Conservation (phyloP, 2,888 invertebrate species). For the Cheilosia soror region DNA sequence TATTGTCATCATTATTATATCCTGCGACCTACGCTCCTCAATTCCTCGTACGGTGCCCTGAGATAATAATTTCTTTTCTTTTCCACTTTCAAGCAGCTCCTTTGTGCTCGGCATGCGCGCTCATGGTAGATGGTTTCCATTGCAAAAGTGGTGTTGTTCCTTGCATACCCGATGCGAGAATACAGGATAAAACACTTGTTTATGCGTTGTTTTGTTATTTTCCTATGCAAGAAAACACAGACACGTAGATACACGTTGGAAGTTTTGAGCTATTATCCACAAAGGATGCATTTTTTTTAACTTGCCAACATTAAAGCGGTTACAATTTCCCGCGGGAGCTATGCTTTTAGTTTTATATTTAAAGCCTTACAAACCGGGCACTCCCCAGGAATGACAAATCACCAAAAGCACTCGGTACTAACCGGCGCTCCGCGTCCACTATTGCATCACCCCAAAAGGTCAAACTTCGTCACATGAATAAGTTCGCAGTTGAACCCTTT, state of each 20-base stretch:
- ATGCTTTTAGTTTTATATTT: conserved; percentile 51
- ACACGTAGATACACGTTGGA: conserved; percentile 14
- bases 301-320: conserved; percentile 35
- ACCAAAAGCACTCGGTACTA: conserved; percentile 13
- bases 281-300: conserved; percentile 63
- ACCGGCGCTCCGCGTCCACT: not conserved
- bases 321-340: conserved; percentile 36
- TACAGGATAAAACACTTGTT: conserved; percentile 69
- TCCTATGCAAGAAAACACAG: conserved; percentile 31
- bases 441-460: conserved; percentile 34
- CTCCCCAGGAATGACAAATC: conserved; percentile 54
- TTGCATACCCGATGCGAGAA: conserved; percentile 40
- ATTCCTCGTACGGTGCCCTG: conserved; percentile 7
- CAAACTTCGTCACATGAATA: conserved; percentile 57
- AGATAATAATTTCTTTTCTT: conserved; percentile 72
- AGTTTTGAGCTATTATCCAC: conserved; percentile 61
- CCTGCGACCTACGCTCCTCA: conserved; percentile 62
- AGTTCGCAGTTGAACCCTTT: conserved; percentile 44
- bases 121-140: conserved; percentile 34
- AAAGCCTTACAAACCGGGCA: not conserved
- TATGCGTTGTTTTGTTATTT: conserved; percentile 68
- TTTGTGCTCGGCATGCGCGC: conserved; percentile 66
- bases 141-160: conserved; percentile 33
- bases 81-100: conserved; percentile 54
- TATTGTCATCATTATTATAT: conserved; percentile 74